Percentiles rank a stretch among this genome's conserved stretches.
Evolutionary conservation across 2,888 invertebrate genomes (phyloP).

Genomic region (Disparrhopalites patrizii): DNA sequence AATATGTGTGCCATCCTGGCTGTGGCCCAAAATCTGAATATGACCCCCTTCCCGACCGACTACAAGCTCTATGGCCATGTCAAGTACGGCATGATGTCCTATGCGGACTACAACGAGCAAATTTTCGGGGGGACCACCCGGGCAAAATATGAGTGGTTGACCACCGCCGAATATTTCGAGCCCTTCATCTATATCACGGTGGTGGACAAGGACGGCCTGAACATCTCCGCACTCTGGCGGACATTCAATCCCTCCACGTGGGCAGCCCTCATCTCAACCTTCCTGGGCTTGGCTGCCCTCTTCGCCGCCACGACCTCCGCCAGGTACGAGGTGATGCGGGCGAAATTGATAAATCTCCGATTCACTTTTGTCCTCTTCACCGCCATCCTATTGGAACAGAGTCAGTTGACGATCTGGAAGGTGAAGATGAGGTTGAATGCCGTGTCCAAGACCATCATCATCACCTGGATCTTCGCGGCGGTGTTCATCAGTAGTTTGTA

Average conservation of each 20-base stretch:
- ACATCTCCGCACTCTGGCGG: conserved; percentile 14
- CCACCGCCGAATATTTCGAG: conserved; percentile 21
- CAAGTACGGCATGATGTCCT: conserved; percentile 18
- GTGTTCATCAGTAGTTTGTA: conserved; percentile 16
- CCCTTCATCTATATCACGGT: conserved; percentile 17
- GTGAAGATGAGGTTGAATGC: conserved; percentile 3
- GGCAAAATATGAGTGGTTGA: conserved; percentile 12
- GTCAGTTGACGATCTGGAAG: conserved; percentile 22
- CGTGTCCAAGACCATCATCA: conserved; percentile 9
- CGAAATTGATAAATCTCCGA: background rate
- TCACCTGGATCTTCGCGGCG: conserved; percentile 3
- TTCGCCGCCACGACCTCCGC: conserved; percentile 3
- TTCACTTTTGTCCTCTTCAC: conserved; percentile 19
- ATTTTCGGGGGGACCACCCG: background rate
- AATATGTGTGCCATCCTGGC: conserved; percentile 15
- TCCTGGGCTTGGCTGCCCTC: background rate
- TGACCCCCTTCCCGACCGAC: conserved; percentile 14
- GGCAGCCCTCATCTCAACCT: background rate
- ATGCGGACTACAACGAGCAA: conserved; percentile 16
- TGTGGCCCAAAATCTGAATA: conserved; percentile 2
- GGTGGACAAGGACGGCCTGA: conserved; percentile 13
- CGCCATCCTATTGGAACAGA: conserved; percentile 13
- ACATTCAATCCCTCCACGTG: background rate
- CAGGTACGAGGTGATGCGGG: conserved; percentile 1
- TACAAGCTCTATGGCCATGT: conserved; percentile 12